phyloP scores from a whole-genome alignment of 2,888 invertebrate species.

The Dasypolia templi region DNA sequence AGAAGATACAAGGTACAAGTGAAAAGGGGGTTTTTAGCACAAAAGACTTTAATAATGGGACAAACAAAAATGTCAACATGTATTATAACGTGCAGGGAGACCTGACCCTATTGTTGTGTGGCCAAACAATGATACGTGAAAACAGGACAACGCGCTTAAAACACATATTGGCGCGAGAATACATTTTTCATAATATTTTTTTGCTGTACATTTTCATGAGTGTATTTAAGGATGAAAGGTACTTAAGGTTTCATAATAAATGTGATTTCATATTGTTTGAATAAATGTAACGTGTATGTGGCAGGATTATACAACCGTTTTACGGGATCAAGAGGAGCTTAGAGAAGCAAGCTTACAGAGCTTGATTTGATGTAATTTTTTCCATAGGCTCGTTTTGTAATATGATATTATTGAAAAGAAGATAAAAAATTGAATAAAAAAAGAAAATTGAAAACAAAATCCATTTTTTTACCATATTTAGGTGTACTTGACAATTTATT shows the following conservation, averaged over 20 bases:
- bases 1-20: slow-evolving; percentile 53
- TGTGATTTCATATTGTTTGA: slow-evolving; percentile 33
- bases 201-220: slow-evolving; percentile 41
- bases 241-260: slow-evolving; percentile 48
- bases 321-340: slow-evolving; percentile 15
- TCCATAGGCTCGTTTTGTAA: too few relatives aligned
- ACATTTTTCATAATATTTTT: slow-evolving; percentile 44
- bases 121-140: slow-evolving; percentile 62
- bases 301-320: slow-evolving; percentile 30
- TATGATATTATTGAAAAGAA: too few relatives aligned
- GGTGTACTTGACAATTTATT: background rate
- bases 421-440: too few relatives aligned
- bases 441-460: too few relatives aligned
- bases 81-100: slow-evolving; percentile 62
- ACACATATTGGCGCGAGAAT: slow-evolving; percentile 59
- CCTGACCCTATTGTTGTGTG: slow-evolving; percentile 62
- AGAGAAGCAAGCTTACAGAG: background rate
- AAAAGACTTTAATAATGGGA: slow-evolving; percentile 82
- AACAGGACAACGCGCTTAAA: slow-evolving; percentile 62
- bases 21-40: slow-evolving; percentile 74
- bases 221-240: slow-evolving; percentile 51
- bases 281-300: slow-evolving; percentile 17
- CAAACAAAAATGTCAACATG: slow-evolving; percentile 86
- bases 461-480: background rate
- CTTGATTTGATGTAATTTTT: slow-evolving; percentile 19